These are phyloP conservation scores for Zaprionus capensis DNA, from an alignment of 1,140 invertebrate genomes.

Conservation along the genomic window DNA sequence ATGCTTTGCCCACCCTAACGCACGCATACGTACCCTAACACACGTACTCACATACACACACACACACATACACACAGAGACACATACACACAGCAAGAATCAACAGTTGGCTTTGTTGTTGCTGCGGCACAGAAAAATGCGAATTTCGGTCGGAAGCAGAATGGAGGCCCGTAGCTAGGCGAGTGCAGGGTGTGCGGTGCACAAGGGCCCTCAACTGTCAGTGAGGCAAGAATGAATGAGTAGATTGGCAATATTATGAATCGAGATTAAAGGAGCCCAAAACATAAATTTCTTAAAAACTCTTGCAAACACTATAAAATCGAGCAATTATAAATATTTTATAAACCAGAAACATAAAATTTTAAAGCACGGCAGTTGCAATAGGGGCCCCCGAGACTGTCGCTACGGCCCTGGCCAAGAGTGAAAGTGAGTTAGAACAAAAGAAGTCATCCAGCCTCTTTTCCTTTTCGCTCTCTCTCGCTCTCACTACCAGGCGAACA, in stretches of 20 bases:
- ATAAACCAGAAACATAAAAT: no score
- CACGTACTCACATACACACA: neutral
- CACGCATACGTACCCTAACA: conserved; percentile 8
- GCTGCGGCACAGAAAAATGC: conserved; percentile 22
- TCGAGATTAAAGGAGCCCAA: no score
- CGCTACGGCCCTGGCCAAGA: neutral
- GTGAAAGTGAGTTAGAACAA: conserved; percentile 15
- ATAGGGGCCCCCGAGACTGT: no score
- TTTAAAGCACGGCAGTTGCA: no score
- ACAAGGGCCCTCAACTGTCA: no score
- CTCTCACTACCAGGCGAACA: conserved; percentile 66
- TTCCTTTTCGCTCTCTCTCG: conserved; percentile 14
- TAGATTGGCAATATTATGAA: no score
- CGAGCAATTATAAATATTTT: no score
- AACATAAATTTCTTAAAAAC: no score
- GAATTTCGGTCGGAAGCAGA: conserved; percentile 22
- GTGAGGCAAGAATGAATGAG: no score
- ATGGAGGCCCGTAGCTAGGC: no score
- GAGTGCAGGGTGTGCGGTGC: no score
- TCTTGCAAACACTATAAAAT: no score
- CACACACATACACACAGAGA: neutral
- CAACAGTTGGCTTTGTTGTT: conserved; percentile 64
- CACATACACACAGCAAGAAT: conserved; percentile 39
- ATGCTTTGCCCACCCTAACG: neutral
- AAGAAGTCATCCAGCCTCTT: conserved; percentile 15